These are phyloP conservation scores for Eulemur rufifrons DNA, from an alignment of 2,113 vertebrate species.

Conservation along the genomic window DNA sequence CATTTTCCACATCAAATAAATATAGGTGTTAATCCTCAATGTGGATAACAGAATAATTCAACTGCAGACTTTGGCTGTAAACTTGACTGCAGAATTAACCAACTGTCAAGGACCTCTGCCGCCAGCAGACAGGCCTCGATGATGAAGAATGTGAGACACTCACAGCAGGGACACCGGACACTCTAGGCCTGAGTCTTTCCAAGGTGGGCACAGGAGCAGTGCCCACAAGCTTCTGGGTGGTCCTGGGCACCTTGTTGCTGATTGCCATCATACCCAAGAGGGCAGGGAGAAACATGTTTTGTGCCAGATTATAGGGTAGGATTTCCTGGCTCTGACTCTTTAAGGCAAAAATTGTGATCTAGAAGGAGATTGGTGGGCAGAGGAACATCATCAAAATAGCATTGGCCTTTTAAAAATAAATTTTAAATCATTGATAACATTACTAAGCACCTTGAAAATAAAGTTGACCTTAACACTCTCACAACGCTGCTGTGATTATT, in stretches of 20 bases:
- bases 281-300: not conserved
- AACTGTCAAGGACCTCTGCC: slow-evolving; percentile 48
- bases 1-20: slow-evolving; percentile 48
- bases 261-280: not conserved
- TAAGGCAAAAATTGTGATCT: not conserved
- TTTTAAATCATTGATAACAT: not conserved
- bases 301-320: not conserved
- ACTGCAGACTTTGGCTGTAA: slow-evolving; percentile 30
- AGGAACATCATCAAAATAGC: not conserved
- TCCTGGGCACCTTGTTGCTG: not conserved
- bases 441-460: not conserved
- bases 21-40: slow-evolving; percentile 55
- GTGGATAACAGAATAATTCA: slow-evolving; percentile 58
- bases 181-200: not conserved
- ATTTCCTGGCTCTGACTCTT: not conserved
- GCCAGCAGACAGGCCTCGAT: not conserved
- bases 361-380: not conserved
- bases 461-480: not conserved
- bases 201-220: rapidly evolving
- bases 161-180: rapidly evolving
- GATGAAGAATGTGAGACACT: not conserved
- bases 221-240: no score
- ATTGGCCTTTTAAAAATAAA: not conserved
- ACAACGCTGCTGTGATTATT: not conserved
- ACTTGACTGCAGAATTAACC: not conserved